Base-by-base conservation (phyloP, 2,888 invertebrate species). In the Drosophila dives region DNA sequence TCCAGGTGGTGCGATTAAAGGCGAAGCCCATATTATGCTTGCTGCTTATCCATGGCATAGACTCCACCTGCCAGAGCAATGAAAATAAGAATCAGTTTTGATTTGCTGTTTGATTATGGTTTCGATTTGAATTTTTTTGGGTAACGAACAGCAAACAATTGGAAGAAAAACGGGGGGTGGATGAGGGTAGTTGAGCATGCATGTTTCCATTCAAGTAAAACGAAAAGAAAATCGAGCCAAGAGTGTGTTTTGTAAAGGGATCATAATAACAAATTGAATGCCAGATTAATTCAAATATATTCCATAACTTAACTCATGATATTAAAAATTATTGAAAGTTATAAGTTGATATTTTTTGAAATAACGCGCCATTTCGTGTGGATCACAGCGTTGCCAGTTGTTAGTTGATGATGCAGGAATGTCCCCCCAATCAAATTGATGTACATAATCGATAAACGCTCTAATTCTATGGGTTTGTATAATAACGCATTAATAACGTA, bases 21-120 rank as follows among this genome's bases (percentile, higher is more conserved):
- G 97, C 98, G 96, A 99, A 99, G 0, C 99, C 99, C 99, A 99
- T 99, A 92, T 99, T 99, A 93, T 99, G 99, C 93, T 98, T 98
- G 91, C 98, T 98, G 68, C 98, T 98, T 84, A 99, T 97, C 99
- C 98, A 98, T 8, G 97, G 97, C 48, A 96, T 97, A 26, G 97
- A 96, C 93, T 98, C 98, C 62, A 97, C 97, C 98, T 98, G 45
- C 20, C 17, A 20, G 36, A 62, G 23, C 48, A 59, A 58, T 40
- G 29, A 11, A 54, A 50, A 48, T 15, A 15, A 23, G 10, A 17
- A 49, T 53, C n/a, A 55, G 51, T 66, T 32, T 3, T 11, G 33
- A 48, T 49, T 49, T 40, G 29, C 5, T 26, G 15, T 36, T 26
- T 4, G 2, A 20, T 32, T 15, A 34, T 7, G 5, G 3, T 8